Evolutionary conservation across 2,797 vertebrate genomes (phyloP).

Genomic region (Peromyscus nudipes): DNA sequence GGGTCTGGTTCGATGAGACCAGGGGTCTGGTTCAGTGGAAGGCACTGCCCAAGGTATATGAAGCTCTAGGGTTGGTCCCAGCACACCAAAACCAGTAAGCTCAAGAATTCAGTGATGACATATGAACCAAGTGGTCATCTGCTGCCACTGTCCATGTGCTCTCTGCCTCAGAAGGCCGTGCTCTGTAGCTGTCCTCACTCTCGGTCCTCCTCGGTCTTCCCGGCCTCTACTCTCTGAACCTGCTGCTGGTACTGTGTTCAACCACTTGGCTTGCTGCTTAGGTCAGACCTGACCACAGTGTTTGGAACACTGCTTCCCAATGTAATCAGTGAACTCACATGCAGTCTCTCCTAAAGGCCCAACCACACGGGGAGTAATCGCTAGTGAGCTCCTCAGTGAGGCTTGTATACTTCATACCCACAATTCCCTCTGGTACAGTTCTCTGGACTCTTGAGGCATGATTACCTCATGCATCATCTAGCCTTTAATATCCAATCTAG

Average conservation of each 20-base stretch:
- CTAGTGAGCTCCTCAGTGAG: not conserved
- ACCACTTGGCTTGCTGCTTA: not conserved
- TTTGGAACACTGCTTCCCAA: not conserved
- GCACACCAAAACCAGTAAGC: not conserved
- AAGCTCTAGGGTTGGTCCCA: not conserved
- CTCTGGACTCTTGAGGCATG: not conserved
- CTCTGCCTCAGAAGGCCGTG: not conserved
- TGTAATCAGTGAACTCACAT: not conserved
- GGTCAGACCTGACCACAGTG: not conserved
- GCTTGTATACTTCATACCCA: not conserved
- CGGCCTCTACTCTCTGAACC: rapidly evolving
- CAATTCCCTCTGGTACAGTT: not conserved
- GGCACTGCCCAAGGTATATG: not conserved
- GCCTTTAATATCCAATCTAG: not conserved
- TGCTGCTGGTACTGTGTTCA: not conserved
- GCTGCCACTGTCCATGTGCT: not conserved
- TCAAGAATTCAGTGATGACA: not conserved
- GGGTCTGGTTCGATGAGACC: not conserved
- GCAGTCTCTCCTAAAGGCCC: not conserved
- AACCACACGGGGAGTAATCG: not conserved
- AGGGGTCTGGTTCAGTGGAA: not conserved
- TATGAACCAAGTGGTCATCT: not conserved
- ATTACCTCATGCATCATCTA: not conserved
- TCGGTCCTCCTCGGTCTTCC: not conserved
- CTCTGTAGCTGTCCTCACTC: not conserved